Percentiles rank a stretch among this genome's conserved stretches.
phyloP scores from a whole-genome alignment of 2,888 invertebrate species.

The Gastracanthus pulcherrimus region DNA sequence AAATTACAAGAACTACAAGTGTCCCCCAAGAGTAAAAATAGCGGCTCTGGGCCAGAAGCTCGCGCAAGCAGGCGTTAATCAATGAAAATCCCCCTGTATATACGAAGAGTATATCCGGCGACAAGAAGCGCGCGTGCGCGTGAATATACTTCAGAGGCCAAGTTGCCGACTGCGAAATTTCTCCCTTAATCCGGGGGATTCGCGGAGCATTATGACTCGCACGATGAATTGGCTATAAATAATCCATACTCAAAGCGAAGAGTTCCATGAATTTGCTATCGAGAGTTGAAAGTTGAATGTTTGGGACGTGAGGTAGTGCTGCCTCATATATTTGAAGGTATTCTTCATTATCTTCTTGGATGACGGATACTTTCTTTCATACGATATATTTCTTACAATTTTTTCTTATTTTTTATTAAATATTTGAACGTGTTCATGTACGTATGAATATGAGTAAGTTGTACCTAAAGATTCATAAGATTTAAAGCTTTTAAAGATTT shows the following conservation, averaged over 20 bases:
- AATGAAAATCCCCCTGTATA: slow-evolving; percentile 56
- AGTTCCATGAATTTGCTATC: slow-evolving; percentile 38
- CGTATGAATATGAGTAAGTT: too few relatives aligned
- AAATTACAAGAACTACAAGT: slow-evolving; percentile 56
- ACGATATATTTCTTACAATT: too few relatives aligned
- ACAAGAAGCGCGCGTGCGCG: slow-evolving; percentile 5
- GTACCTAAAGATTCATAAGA: too few relatives aligned
- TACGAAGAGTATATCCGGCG: slow-evolving; percentile 19
- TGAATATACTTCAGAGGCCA: slow-evolving; percentile 37
- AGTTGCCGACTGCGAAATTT: slow-evolving; percentile 39
- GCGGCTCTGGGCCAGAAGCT: neutral
- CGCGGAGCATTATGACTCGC: slow-evolving; percentile 20
- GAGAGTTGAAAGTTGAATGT: neutral
- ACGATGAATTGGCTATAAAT: slow-evolving; percentile 51
- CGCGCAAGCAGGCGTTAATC: slow-evolving; percentile 45
- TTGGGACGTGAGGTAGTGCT: neutral
- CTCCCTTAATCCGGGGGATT: slow-evolving; percentile 52
- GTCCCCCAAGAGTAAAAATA: slow-evolving; percentile 50
- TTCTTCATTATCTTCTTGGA: neutral
- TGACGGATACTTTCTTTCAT: neutral
- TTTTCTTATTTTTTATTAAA: too few relatives aligned
- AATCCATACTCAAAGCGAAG: slow-evolving; percentile 31
- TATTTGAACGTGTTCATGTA: too few relatives aligned
- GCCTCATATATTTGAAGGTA: slow-evolving; percentile 6
- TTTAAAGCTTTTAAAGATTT: too few relatives aligned